Conservation (phyloP, 2,113 vertebrate species). For the Motacilla tschutschensis region DNA sequence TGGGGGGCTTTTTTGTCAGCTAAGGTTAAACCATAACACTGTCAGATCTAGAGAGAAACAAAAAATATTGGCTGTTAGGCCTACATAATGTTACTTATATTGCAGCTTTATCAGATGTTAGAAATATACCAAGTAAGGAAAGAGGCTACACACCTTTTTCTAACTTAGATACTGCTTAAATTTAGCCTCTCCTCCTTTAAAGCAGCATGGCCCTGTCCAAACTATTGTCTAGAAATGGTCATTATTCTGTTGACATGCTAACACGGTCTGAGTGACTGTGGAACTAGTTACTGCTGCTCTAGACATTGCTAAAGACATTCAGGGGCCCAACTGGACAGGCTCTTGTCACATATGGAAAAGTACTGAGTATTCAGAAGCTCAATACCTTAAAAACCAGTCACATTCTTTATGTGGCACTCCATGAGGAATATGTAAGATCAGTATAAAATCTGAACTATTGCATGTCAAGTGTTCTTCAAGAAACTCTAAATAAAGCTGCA, state of each 20-base stretch:
- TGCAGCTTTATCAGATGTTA: background rate
- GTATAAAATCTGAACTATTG: background rate
- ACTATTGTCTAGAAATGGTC: background rate
- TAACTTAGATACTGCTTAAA: background rate
- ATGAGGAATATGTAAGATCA: background rate
- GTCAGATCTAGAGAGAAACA: background rate
- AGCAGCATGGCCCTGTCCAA: fast-evolving
- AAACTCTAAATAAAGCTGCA: background rate
- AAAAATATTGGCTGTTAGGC: background rate
- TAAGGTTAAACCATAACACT: background rate
- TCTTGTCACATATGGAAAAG: background rate
- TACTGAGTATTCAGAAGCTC: background rate
- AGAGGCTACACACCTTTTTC: background rate
- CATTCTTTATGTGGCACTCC: background rate
- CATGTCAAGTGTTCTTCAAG: background rate
- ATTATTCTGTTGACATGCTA: background rate
- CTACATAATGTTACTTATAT: background rate
- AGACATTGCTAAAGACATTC: background rate
- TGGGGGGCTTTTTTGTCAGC: background rate
- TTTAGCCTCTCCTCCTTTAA: background rate
- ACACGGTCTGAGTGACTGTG: too few relatives aligned
- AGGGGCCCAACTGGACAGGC: fast-evolving
- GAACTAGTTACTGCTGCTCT: background rate
- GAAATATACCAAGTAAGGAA: background rate
- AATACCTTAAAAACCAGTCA: background rate